Base-by-base conservation (phyloP, 2,113 vertebrate species). In the Hippocampus barbouri region DNA sequence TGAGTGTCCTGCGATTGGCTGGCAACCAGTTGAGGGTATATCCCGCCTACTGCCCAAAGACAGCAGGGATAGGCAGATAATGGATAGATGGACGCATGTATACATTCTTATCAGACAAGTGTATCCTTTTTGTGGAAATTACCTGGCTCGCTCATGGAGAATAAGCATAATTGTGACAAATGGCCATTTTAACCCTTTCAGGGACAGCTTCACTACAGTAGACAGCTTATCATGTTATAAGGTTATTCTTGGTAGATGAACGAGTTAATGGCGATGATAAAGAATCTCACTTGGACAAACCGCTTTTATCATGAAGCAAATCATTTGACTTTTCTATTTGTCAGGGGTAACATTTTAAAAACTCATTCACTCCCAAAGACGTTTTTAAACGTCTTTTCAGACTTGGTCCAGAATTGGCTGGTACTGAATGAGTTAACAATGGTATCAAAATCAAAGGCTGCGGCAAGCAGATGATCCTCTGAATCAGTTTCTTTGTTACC, bases 401-500 rank as follows among this genome's bases (percentile, higher is more conserved):
- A 34, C 30, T 34, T 34, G 30, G 4, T 34, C 30, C 4, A 34
- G 4, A 34, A 34, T 34, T 34, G 30, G 30, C 30, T 34, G 30
- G 4, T 34, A 34, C 30, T 34, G 14, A 25, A 14, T 4, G 30
- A 34, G 30, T 12, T 59, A 9, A 27, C 56, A 59, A 25, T 59
- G 27, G 23, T 6, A 51, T 51, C 49, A 51, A 51, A 45, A 51
- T 51, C 49, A 21, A 59, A 27, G 23, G 56, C 56, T 27, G 23
- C 25, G 12, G 23, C 12, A 4, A 23, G 62, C 61, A 43, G 65
- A 79, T 54, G 61, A 79, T 65, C 63, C 18, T 30, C 49, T 79
- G 68, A 71, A 75, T 21, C 67, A 21, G 53, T 53, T 68, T 78
- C 76, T 73, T 64, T 69, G 75, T 72, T 74, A 60, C 75, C 51